A percentile compares a stretch with the other conserved stretches of the same genome.
These are phyloP conservation scores for Malaclemys terrapin DNA, from an alignment of 2,113 vertebrate species.

Conservation along the genomic window DNA sequence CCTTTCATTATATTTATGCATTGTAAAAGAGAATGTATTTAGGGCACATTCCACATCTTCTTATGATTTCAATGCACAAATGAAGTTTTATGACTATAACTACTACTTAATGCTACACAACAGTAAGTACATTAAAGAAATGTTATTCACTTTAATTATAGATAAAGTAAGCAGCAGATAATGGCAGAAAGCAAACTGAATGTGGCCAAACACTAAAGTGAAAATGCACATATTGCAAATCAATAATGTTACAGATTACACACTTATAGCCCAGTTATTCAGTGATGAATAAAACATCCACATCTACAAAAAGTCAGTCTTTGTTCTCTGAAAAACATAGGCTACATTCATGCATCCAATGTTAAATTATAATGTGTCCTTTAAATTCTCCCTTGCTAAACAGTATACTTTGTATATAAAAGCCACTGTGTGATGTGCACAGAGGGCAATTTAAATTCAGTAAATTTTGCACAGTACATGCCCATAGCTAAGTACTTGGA, in stretches of 20 bases:
- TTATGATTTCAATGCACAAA: slow-evolving; percentile 11
- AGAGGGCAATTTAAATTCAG: slow-evolving; percentile 24
- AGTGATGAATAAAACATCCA: slow-evolving; percentile 21
- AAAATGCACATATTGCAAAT: slow-evolving; percentile 51
- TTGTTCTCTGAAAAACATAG: not conserved
- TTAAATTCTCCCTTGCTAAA: not conserved
- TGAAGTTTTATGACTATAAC: slow-evolving; percentile 24
- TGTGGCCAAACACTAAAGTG: slow-evolving; percentile 35
- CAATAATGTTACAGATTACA: slow-evolving; percentile 49
- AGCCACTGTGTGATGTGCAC: not conserved
- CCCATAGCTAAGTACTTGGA: not conserved
- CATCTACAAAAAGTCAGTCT: not conserved
- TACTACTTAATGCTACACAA: slow-evolving; percentile 48
- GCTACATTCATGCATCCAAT: not conserved
- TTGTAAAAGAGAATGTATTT: slow-evolving; percentile 5
- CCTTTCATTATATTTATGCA: not conserved
- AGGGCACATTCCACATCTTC: not conserved
- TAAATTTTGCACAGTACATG: not conserved
- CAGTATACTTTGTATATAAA: not conserved
- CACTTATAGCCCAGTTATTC: not conserved
- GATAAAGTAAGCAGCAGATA: slow-evolving; percentile 67
- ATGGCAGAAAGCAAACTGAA: slow-evolving; percentile 43
- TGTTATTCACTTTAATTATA: slow-evolving; percentile 69
- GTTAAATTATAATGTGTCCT: not conserved
- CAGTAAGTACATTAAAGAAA: slow-evolving; percentile 54